phyloP scores from a whole-genome alignment of 2,113 vertebrate genomes.

The Connochaetes taurinus region DNA sequence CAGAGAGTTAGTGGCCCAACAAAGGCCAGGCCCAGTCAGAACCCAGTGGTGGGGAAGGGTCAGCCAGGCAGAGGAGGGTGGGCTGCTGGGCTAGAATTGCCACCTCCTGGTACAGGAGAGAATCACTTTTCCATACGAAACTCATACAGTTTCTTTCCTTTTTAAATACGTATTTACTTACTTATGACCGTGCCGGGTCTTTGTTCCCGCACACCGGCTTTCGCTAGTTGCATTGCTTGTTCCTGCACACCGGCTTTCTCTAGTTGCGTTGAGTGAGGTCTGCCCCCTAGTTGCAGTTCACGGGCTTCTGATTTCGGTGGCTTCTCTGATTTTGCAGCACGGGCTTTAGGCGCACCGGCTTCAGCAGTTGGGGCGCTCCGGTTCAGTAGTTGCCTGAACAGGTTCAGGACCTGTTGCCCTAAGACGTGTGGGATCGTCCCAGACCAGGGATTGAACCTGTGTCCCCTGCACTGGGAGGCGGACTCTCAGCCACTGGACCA shows the following conservation, averaged over 20 bases:
- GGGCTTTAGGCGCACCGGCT: rapidly evolving
- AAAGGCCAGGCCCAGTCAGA: not conserved
- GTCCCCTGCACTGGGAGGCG: not conserved
- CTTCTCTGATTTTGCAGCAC: not conserved
- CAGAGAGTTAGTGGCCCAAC: not conserved
- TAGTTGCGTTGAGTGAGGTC: not conserved
- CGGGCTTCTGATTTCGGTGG: rapidly evolving
- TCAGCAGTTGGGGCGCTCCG: rapidly evolving
- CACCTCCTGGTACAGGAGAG: not conserved
- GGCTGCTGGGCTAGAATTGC: not conserved
- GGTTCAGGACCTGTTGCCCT: not conserved
- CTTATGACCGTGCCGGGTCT: not conserved
- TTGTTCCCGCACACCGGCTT: too few species aligned
- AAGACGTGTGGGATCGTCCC: rapidly evolving
- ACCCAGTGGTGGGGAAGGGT: not conserved
- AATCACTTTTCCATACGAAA: not conserved
- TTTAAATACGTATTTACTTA: not conserved
- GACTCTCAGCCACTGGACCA: not conserved
- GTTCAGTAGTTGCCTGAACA: not conserved
- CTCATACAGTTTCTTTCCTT: not conserved
- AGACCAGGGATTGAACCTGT: not conserved
- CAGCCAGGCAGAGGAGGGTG: too few species aligned
- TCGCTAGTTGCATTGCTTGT: not conserved
- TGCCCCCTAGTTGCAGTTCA: rapidly evolving
- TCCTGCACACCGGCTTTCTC: not conserved